Percentiles rank a stretch among this genome's conserved stretches.
phyloP scores from a whole-genome alignment of 2,113 vertebrate species.

The Pyrgilauda ruficollis region DNA sequence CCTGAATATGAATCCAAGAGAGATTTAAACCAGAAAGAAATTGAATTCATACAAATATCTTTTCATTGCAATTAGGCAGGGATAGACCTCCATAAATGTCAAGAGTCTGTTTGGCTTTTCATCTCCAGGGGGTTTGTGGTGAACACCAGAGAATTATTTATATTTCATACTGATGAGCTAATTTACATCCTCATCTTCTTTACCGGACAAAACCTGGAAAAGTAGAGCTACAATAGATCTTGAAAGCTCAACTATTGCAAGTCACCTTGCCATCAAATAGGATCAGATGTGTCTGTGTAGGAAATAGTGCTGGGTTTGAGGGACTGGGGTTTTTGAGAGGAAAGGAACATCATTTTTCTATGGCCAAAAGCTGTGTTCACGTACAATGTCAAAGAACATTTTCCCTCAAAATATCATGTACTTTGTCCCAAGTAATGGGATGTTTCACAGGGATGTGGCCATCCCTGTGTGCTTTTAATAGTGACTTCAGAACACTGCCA shows the following conservation, averaged over 20 bases:
- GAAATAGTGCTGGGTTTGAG: background rate
- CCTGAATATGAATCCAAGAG: background rate
- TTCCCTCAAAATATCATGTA: background rate
- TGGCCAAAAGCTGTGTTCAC: background rate
- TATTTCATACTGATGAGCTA: background rate
- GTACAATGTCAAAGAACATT: background rate
- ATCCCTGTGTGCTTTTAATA: fast-evolving
- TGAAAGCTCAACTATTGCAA: background rate
- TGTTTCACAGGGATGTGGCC: background rate
- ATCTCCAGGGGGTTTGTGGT: background rate
- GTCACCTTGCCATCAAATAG: background rate
- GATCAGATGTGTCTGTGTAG: background rate
- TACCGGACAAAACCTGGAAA: background rate
- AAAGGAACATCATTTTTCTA: background rate
- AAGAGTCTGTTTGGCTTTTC: background rate
- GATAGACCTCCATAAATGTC: background rate
- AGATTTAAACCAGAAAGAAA: background rate
- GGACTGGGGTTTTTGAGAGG: background rate
- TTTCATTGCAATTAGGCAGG: background rate
- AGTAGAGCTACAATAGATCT: background rate
- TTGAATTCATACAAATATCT: background rate
- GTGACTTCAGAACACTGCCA: background rate
- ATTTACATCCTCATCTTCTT: background rate
- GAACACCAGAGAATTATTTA: background rate
- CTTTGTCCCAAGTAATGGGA: background rate